Evolutionary conservation across 2,888 invertebrate genomes (phyloP).

Genomic region (Eristalis intricaria): DNA sequence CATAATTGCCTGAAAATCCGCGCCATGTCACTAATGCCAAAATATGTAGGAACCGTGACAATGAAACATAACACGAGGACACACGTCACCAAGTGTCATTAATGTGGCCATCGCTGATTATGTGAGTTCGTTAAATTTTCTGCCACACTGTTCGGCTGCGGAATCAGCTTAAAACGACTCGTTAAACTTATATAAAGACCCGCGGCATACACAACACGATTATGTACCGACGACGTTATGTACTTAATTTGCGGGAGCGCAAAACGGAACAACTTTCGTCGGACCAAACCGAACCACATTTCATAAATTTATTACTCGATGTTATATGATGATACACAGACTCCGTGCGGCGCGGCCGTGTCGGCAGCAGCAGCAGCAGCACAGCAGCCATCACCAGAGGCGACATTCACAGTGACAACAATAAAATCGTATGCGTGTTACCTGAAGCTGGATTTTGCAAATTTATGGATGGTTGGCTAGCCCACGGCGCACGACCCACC

Average conservation of each 20-base stretch:
- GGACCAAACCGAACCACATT: conserved; percentile 47
- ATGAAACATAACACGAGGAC: too few relatives aligned
- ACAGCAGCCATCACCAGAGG: not conserved
- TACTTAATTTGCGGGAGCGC: not conserved
- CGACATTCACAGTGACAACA: not conserved
- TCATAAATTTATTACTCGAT: conserved; percentile 49
- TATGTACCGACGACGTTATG: not conserved
- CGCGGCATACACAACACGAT: not conserved
- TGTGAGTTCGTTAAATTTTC: not conserved
- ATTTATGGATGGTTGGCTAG: conserved; percentile 35
- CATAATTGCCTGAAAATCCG: too few relatives aligned
- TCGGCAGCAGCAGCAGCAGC: not conserved
- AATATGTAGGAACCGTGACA: too few relatives aligned
- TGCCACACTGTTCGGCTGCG: not conserved
- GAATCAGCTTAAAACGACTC: not conserved
- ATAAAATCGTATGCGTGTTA: conserved; percentile 10
- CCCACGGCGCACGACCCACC: conserved; percentile 10
- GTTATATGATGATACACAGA: conserved; percentile 19
- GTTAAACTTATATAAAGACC: conserved; percentile 36
- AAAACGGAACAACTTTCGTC: conserved; percentile 33
- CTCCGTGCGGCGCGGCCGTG: not conserved
- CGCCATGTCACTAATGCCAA: too few relatives aligned
- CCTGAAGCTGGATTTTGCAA: conserved; percentile 11
- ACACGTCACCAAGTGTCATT: too few relatives aligned
- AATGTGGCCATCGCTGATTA: not conserved